These are phyloP conservation scores for Hylyphantes graminicola DNA, from an alignment of 1,140 invertebrate species.

Conservation along the genomic window DNA sequence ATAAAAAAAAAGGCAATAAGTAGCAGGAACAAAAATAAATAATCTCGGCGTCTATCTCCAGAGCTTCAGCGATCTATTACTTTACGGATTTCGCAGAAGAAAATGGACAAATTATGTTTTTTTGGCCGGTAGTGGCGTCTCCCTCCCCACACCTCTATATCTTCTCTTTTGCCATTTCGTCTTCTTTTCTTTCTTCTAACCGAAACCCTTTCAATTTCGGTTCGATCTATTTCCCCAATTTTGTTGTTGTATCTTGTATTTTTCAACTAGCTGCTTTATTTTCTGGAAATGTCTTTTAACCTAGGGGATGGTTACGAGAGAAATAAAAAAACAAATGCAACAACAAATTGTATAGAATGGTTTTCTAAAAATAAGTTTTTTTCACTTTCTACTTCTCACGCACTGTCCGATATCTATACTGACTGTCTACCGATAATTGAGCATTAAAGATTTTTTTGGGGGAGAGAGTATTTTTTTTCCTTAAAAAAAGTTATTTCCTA, in stretches of 20 bases:
- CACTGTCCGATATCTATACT: conserved; percentile 41
- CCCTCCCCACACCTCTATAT: background rate
- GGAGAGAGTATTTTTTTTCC: conserved; percentile 43
- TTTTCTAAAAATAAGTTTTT: conserved; percentile 48
- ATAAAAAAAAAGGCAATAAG: conserved; percentile 10
- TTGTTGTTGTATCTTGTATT: conserved; percentile 6
- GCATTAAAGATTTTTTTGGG: conserved; percentile 58
- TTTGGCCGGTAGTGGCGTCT: conserved; percentile 31
- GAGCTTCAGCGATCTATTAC: conserved; percentile 51
- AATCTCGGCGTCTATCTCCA: conserved; percentile 51
- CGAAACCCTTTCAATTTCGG: conserved; percentile 56
- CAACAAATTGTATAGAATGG: conserved; percentile 48
- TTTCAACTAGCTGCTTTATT: conserved; percentile 35
- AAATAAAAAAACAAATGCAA: background rate
- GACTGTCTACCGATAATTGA: conserved; percentile 53
- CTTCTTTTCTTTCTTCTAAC: background rate
- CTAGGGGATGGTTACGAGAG: conserved; percentile 15
- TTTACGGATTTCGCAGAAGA: conserved; percentile 57
- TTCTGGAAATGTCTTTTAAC: conserved; percentile 52
- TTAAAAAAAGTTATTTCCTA: background rate
- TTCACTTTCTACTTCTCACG: conserved; percentile 7
- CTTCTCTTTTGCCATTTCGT: background rate
- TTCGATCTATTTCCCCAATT: conserved; percentile 37
- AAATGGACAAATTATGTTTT: conserved; percentile 61
- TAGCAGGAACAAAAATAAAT: conserved; percentile 44